Evolutionary conservation across 2,113 vertebrate species (phyloP).

Genomic region (Vireo altiloquus): DNA sequence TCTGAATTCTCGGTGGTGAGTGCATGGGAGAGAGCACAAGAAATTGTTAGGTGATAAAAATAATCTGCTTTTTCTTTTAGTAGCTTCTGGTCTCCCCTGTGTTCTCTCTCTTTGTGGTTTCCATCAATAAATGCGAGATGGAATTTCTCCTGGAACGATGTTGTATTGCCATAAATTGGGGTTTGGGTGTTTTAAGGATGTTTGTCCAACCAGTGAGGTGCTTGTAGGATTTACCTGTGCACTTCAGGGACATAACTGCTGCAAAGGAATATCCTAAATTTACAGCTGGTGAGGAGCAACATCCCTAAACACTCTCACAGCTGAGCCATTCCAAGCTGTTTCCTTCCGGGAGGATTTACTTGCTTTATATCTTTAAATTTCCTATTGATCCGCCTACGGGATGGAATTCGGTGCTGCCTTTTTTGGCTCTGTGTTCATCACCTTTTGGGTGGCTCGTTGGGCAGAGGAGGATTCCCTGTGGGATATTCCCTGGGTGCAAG

Average conservation of each 20-base stretch:
- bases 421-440: background rate
- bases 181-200: background rate
- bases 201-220: background rate
- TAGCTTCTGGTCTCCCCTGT: rapidly evolving
- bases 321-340: background rate
- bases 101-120: background rate
- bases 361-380: background rate
- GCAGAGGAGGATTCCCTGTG: background rate
- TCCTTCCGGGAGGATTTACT: background rate
- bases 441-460: background rate
- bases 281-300: background rate
- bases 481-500: background rate
- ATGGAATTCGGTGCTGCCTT: background rate
- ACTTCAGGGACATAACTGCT: background rate
- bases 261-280: background rate
- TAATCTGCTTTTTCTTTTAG: background rate
- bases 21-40: background rate
- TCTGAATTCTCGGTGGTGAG: background rate
- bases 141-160: background rate
- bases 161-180: too few species aligned
- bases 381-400: rapidly evolving
- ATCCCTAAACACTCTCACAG: background rate
- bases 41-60: background rate
- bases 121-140: background rate
- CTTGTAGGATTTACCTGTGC: background rate